Conservation (phyloP, 2,888 invertebrate genomes). For the Protodeltote pygarga region DNA sequence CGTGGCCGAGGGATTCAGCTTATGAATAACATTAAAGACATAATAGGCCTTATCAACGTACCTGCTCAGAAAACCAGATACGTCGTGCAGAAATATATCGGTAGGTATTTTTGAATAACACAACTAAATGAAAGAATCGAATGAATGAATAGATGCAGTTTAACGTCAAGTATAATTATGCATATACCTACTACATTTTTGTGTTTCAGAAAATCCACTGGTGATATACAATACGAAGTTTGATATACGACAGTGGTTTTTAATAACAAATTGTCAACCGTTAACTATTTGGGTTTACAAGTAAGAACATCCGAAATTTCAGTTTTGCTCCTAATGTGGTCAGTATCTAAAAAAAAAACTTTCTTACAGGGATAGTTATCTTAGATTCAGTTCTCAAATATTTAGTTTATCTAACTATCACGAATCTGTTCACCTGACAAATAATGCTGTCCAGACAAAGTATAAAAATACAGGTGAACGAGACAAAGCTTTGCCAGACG, state of each 20-base stretch:
- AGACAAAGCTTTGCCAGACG: conserved; percentile 92
- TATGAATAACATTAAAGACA: conserved; percentile 94
- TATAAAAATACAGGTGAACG: conserved; percentile 91
- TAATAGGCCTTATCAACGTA: conserved; percentile 90
- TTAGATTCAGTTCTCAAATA: conserved; percentile 96
- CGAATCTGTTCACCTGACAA: conserved; percentile 96
- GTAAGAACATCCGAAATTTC: conserved; percentile 71
- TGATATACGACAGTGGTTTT: conserved; percentile 98
- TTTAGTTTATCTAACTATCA: conserved; percentile 95
- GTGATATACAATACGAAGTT: conserved; percentile 97
- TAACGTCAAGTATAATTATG: too few species aligned
- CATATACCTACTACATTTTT: too few species aligned
- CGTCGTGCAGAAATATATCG: conserved; percentile 98
- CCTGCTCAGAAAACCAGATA: conserved; percentile 91
- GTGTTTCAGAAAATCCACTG: conserved; percentile 94
- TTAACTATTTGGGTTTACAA: conserved; percentile 97
- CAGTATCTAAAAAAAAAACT: too few species aligned
- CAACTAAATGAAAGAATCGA: too few species aligned
- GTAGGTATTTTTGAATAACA: conserved; percentile 91
- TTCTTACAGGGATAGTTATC: conserved; percentile 92
- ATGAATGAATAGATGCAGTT: conserved; percentile 5
- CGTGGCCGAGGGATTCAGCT: conserved; percentile 96
- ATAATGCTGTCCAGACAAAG: conserved; percentile 96
- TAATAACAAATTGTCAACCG: conserved; percentile 96
- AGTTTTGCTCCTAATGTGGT: background rate